Evolutionary conservation across 2,888 invertebrate species (phyloP), one percentile per base, ranked within the genome.

Genomic region (Drosophila anomalata): DNA sequence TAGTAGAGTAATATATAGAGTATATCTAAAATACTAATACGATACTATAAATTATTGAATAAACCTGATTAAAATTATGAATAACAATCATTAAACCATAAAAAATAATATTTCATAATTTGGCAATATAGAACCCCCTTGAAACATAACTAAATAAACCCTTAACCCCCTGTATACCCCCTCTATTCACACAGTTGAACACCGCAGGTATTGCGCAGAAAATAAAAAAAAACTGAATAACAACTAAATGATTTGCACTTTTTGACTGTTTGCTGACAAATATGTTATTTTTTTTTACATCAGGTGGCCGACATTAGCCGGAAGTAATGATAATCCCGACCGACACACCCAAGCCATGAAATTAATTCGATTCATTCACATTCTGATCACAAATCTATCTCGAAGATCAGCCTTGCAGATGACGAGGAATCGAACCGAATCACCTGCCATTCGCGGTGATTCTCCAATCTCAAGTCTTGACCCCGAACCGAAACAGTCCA

Each of bases 361-460:
- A 14, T 51, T 11, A 12, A 14, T 17, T 42, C 22, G 22, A 17
- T 62, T 41, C 52, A 53, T 41, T 65, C 65, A 36, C 36, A 29
- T 29, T 29, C 33, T 39, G 26, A 41, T 29, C 33, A 39, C 26
- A 33, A 47, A 62, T 53, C 47, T 47, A 53, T 52, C 17, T 9
- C 46, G 29, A 47, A 65, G 65, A 65, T 62, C 52, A 53, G 62
- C 20, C 62, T 31, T 62, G 65, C 52, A 65, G 52, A 62, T 62
- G 65, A 65, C 65, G 24, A 36, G 36, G 31, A 36, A 6, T n/a
- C 36, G 36, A 53, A 24, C 36, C 46, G 62, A 29, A 53, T 24
- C 65, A 65, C 65, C 65, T 65, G 65, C 65, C 62, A 26, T 51
- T 12, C 9, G 14, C 12, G 14, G 48, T 17, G 17, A 17, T 17